Conservation (phyloP, 35 echinoderm and acorn worm genomes). For the Apostichopus californicus region DNA sequence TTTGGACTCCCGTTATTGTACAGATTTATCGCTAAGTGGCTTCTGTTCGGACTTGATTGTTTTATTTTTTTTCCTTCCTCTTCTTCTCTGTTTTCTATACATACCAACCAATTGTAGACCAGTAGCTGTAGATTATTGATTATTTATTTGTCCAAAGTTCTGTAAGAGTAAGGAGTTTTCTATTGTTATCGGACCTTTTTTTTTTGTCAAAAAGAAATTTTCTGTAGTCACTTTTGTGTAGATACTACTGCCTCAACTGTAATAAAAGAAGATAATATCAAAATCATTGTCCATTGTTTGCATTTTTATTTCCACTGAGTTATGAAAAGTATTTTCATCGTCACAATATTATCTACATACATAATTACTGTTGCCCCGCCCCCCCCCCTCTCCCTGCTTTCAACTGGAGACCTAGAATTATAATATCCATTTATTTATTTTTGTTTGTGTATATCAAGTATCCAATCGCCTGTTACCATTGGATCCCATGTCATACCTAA, state of each 20-base stretch:
- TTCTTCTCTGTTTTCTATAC: conserved; percentile 46
- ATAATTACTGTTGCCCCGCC: too few species aligned
- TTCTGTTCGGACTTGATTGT: conserved; percentile 39
- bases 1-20: conserved; percentile 28
- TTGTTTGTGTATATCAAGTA: too few species aligned
- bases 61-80: conserved; percentile 29
- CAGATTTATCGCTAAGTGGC: conserved; percentile 38
- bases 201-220: background rate
- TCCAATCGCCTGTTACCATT: too few species aligned
- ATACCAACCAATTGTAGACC: conserved; percentile 48
- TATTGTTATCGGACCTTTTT: background rate
- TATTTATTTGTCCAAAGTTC: conserved; percentile 56
- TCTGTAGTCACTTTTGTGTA: too few species aligned
- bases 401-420: too few species aligned
- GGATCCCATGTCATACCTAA: too few species aligned
- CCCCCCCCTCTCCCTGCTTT: too few species aligned
- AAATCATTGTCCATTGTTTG: background rate
- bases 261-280: conserved; percentile 53
- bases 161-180: background rate
- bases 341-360: too few species aligned
- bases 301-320: too few species aligned
- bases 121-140: conserved; percentile 46
- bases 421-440: too few species aligned
- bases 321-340: too few species aligned
- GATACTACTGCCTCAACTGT: conserved; percentile 44